phyloP scores from a whole-genome alignment of 2,113 vertebrate species.

The Python bivittatus region DNA sequence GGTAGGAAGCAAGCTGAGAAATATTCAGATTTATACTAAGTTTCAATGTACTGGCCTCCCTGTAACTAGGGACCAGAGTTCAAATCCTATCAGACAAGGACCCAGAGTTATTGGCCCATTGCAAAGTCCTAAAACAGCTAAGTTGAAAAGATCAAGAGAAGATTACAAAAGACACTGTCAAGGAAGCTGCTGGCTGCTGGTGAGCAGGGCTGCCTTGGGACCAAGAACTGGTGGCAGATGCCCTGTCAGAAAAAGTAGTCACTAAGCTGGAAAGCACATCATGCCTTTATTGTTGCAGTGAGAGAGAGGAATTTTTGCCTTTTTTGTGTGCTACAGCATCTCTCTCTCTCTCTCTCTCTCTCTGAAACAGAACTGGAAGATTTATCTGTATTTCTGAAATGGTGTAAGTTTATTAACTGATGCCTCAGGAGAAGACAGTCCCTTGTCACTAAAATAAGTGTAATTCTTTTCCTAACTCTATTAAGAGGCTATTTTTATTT shows the following conservation, averaged over 20 bases:
- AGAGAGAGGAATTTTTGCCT: not conserved
- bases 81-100: not conserved
- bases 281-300: not conserved
- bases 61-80: not conserved
- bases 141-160: not conserved
- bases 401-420: conserved; percentile 24
- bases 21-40: not conserved
- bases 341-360: not conserved
- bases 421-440: conserved; percentile 14
- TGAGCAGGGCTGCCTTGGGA: not conserved
- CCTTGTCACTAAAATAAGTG: not conserved
- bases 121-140: not conserved
- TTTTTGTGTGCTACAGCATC: not conserved
- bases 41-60: not conserved
- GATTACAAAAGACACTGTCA: not conserved
- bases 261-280: not conserved
- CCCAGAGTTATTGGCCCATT: not conserved
- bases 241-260: not conserved
- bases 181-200: not conserved
- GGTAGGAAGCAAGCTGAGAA: not conserved
- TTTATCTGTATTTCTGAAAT: conserved; percentile 22
- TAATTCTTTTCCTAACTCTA: not conserved
- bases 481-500: conserved; percentile 35
- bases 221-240: not conserved
- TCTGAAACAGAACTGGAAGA: not conserved